These are phyloP conservation scores for Caenorhabditis inopinata DNA, from an alignment of 1,140 invertebrate genomes.

Conservation along the genomic window DNA sequence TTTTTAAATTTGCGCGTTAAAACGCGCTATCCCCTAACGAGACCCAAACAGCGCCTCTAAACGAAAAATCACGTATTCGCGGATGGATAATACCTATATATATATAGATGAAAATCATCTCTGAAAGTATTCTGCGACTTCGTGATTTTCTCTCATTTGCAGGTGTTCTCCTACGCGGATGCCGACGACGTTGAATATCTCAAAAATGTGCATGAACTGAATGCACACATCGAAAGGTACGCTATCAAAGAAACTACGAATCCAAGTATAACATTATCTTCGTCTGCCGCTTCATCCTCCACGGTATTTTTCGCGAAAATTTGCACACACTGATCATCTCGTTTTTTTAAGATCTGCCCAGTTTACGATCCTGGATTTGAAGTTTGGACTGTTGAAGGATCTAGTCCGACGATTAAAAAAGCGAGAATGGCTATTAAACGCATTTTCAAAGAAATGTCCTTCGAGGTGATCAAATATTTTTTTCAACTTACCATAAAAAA, in stretches of 20 bases:
- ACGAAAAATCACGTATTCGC: no score
- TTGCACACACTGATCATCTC: neutral
- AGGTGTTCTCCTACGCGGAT: neutral
- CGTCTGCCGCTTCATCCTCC: neutral
- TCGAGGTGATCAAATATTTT: neutral
- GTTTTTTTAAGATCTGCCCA: neutral
- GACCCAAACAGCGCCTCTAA: no score
- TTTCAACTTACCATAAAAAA: neutral
- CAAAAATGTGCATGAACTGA: neutral
- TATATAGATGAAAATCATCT: no score
- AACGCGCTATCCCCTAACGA: no score
- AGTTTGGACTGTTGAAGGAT: constrained; percentile 10
- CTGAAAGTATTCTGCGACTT: no score
- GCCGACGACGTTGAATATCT: constrained; percentile 14
- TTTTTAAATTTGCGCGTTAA: no score
- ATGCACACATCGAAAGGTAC: constrained; percentile 21
- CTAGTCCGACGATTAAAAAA: neutral
- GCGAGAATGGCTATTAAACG: constrained; percentile 9
- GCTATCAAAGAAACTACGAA: neutral
- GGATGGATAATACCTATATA: no score
- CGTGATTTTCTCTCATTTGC: no score
- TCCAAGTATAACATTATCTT: neutral
- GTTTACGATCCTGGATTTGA: neutral
- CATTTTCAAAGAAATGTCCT: neutral
- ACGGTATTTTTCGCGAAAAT: no score